Conservation (phyloP, 2,888 invertebrate species). For the Loripinus fragilis region DNA sequence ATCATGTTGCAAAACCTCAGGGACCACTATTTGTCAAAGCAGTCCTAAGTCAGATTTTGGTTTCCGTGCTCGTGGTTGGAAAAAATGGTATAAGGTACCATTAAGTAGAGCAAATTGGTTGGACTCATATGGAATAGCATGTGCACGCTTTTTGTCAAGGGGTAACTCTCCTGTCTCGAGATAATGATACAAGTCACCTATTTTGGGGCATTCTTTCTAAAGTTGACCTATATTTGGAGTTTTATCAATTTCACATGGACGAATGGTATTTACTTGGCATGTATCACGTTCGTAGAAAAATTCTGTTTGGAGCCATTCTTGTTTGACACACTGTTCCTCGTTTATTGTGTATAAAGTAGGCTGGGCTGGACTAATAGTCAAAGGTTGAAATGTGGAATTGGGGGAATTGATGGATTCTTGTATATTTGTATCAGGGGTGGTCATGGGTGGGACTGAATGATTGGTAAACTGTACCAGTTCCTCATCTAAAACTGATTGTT, state of each 20-base stretch:
- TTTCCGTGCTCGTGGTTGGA: slow-evolving; percentile 16
- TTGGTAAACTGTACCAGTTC: background rate
- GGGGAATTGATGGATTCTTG: too few species aligned
- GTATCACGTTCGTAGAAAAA: background rate
- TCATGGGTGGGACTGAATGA: too few species aligned
- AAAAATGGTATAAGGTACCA: slow-evolving; percentile 34
- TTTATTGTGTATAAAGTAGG: background rate
- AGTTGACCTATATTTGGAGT: background rate
- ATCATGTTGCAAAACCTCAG: slow-evolving; percentile 16
- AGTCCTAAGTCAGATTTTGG: background rate
- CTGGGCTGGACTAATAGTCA: too few species aligned
- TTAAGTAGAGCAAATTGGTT: slow-evolving; percentile 3
- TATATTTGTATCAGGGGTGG: too few species aligned
- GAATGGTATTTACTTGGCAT: background rate
- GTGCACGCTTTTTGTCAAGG: background rate
- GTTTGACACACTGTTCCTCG: background rate
- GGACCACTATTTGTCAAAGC: slow-evolving; percentile 32
- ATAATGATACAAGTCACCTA: slow-evolving; percentile 18
- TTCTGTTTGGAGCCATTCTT: background rate
- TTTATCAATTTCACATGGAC: background rate
- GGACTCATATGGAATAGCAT: slow-evolving; percentile 16
- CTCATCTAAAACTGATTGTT: background rate
- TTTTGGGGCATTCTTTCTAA: slow-evolving; percentile 19
- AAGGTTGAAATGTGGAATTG: too few species aligned
- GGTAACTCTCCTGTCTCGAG: slow-evolving; percentile 17